Percentiles rank a stretch among this genome's conserved stretches.
phyloP scores from a whole-genome alignment of 2,888 invertebrate genomes.

The Axea sp. region DNA sequence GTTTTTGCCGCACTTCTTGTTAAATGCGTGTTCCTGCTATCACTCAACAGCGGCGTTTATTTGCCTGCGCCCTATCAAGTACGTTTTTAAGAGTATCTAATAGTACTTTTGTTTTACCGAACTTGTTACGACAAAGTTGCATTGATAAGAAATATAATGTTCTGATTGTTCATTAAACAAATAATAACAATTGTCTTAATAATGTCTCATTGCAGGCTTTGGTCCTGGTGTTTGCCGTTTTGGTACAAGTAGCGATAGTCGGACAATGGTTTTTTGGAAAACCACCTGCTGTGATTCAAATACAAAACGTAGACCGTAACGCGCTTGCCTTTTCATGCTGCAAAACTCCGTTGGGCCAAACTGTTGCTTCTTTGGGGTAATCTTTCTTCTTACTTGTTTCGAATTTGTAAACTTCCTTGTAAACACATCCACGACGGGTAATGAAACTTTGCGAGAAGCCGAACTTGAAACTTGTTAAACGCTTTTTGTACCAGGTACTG shows the following conservation, averaged over 20 bases:
- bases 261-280: constrained; percentile 91
- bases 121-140: too few relatives aligned
- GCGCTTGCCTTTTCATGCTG: constrained; percentile 66
- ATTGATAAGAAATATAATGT: too few relatives aligned
- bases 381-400: too few relatives aligned
- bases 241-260: constrained; percentile 92
- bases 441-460: too few relatives aligned
- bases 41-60: constrained; percentile 94
- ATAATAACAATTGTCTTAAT: too few relatives aligned
- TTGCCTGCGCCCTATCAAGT: constrained; percentile 95
- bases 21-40: constrained; percentile 95
- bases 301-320: constrained; percentile 61
- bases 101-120: too few relatives aligned
- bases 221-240: constrained; percentile 92
- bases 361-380: constrained; percentile 77
- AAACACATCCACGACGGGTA: too few relatives aligned
- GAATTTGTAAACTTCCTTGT: too few relatives aligned
- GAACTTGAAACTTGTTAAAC: too few relatives aligned
- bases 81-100: too few relatives aligned
- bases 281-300: constrained; percentile 82
- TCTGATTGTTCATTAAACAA: too few relatives aligned
- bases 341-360: constrained; percentile 76
- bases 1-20: constrained; percentile 95
- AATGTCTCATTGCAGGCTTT: constrained; percentile 81
- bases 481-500: too few relatives aligned